Conservation (phyloP, 2,113 vertebrate species). For the Lagopus leucura region DNA sequence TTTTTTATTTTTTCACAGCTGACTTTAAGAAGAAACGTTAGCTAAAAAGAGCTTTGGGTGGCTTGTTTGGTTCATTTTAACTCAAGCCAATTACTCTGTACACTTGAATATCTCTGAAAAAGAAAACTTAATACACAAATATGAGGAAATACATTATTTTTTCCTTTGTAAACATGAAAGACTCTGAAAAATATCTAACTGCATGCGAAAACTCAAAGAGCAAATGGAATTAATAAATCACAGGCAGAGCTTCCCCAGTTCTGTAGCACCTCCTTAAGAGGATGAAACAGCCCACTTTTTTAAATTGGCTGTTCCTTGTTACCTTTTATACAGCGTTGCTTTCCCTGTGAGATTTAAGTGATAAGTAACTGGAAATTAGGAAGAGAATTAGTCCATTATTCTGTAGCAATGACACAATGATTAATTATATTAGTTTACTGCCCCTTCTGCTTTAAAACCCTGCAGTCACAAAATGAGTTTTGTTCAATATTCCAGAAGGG, state of each 20-base stretch:
- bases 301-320: constrained; percentile 30
- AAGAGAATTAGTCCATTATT: constrained; percentile 65
- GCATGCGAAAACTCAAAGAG: not conserved
- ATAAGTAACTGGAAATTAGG: constrained; percentile 66
- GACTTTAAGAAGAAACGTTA: not conserved
- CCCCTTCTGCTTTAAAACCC: constrained; percentile 63
- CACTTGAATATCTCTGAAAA: not conserved
- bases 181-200: not conserved
- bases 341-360: constrained; percentile 55
- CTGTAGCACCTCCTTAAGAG: constrained; percentile 9
- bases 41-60: not conserved
- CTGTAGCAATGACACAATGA: constrained; percentile 66
- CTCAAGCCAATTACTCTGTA: not conserved
- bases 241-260: not conserved
- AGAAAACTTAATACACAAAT: not conserved
- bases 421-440: constrained; percentile 71
- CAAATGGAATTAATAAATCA: constrained; percentile 17
- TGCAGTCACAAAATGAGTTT: constrained; percentile 66
- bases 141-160: not conserved
- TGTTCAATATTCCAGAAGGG: constrained; percentile 60
- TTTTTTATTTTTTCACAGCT: not conserved
- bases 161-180: not conserved
- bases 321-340: constrained; percentile 31
- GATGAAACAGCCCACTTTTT: constrained; percentile 33
- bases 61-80: not conserved